Base-by-base conservation (phyloP, 2,888 invertebrate genomes). In the Phengaris alcon region DNA sequence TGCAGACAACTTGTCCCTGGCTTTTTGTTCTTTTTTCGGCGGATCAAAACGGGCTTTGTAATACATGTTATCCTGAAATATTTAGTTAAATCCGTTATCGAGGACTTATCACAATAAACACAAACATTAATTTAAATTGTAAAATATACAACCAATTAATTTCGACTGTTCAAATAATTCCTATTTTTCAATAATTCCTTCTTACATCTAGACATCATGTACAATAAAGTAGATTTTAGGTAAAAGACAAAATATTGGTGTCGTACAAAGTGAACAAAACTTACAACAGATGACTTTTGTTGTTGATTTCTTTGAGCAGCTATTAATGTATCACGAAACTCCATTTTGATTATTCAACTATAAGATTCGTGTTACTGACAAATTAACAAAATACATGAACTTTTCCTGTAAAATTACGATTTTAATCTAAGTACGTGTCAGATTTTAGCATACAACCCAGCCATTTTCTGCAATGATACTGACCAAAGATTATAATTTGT, bases 21-120 rank as follows among this genome's bases (percentile, higher is more conserved):
- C 94, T 81, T 96, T 96, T 64, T 95, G 94, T 82, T 96, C 95
- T 83, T 97, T 97, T 84, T 97, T 98, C 0, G 97, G 97, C 2
- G 97, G 97, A 78, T 96, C 95, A 85, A 96, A 97, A 80, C 96
- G 96, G 3, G 97, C 96, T 83, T 95, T 96, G 84, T 97, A 97
- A 84, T 94, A 97, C 88, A 80, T 81, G 79, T 82, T 93, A 59
- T 86, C 88, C 93, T 93, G 82, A 75, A 75, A 77, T 80, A 54
- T 55, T 22, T n/a, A 59, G 64, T 52, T 72, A 46, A 3, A 15
- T 57, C 15, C 22, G 10, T 59, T 9, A 10, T 22, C 3, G 10
- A 8, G 22, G 59, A 59, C 10, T 9, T 59, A n/a, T n/a, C 15
- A 9, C 48, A 48, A 3, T 48, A 48, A 48, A 48, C 8, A 48